phyloP scores from a whole-genome alignment of 2,797 vertebrate species.

The Squalus acanthias region DNA sequence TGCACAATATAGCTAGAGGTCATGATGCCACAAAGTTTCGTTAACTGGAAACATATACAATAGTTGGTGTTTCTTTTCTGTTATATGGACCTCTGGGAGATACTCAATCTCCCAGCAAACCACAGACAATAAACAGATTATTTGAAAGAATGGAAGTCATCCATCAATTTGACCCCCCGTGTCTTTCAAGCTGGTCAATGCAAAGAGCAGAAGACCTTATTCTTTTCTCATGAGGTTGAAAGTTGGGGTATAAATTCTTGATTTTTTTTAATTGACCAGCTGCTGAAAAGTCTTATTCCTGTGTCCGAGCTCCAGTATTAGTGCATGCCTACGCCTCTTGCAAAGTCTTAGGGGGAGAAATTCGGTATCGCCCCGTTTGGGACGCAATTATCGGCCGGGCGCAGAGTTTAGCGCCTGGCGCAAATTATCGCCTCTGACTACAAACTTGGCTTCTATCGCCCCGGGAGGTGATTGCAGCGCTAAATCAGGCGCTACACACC shows the following conservation, averaged over 20 bases:
- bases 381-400: too few species aligned
- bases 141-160: slow-evolving; percentile 31
- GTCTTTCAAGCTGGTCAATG: slow-evolving; percentile 14
- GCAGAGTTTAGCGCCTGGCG: too few species aligned
- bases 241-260: neutral
- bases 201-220: neutral
- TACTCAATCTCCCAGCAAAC: neutral
- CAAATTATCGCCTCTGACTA: too few species aligned
- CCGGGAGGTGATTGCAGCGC: too few species aligned
- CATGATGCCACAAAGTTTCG: slow-evolving; percentile 10
- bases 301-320: neutral
- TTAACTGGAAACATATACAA: neutral
- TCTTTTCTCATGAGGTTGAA: neutral
- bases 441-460: too few species aligned
- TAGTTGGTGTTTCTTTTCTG: neutral
- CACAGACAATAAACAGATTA: slow-evolving; percentile 19
- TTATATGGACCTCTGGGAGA: neutral
- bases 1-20: slow-evolving; percentile 1
- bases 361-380: too few species aligned
- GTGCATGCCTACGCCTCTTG: neutral
- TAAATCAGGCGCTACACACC: too few species aligned
- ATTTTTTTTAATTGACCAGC: neutral
- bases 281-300: neutral
- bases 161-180: slow-evolving; percentile 15
- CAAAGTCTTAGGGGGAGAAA: neutral